phyloP scores from a whole-genome alignment of 1,140 invertebrate species.

The Papilio polytes region DNA sequence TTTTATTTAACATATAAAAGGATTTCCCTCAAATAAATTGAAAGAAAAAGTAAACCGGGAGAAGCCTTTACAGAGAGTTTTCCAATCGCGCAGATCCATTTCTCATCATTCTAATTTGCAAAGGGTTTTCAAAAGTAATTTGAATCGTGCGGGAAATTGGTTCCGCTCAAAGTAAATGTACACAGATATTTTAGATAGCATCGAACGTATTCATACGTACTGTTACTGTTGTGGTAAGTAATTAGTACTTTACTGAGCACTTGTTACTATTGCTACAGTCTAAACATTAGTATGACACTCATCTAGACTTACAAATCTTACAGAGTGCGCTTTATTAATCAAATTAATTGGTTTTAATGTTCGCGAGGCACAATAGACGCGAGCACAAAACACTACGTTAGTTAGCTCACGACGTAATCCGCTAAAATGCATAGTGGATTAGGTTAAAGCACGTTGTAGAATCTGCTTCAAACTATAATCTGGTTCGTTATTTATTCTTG shows the following conservation, averaged over 20 bases:
- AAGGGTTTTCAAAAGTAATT: conserved; percentile 24
- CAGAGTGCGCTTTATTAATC: not conserved
- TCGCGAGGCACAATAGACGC: not conserved
- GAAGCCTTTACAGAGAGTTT: not conserved
- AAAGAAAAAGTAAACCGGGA: conserved; percentile 1
- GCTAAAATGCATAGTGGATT: not conserved
- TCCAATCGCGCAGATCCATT: not conserved
- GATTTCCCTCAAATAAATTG: conserved; percentile 1
- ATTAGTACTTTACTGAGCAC: not conserved
- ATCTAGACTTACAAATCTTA: not conserved
- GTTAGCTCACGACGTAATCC: not conserved
- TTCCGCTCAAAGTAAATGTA: not conserved
- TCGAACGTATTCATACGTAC: not conserved
- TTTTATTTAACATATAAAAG: conserved; percentile 15
- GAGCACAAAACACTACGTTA: not conserved
- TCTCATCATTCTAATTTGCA: conserved; percentile 26
- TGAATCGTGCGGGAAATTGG: not conserved
- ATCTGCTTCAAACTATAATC: not conserved
- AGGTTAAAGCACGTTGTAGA: not conserved
- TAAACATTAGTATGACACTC: conserved; percentile 14
- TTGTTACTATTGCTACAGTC: not conserved
- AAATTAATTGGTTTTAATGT: not conserved
- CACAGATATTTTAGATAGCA: not conserved
- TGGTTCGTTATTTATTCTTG: not conserved
- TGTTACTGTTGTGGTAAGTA: not conserved